A percentile compares a stretch with the other conserved stretches of the same genome.
Conservation (phyloP, 2,888 invertebrate species). For the Pristionchus fissidentatus region DNA sequence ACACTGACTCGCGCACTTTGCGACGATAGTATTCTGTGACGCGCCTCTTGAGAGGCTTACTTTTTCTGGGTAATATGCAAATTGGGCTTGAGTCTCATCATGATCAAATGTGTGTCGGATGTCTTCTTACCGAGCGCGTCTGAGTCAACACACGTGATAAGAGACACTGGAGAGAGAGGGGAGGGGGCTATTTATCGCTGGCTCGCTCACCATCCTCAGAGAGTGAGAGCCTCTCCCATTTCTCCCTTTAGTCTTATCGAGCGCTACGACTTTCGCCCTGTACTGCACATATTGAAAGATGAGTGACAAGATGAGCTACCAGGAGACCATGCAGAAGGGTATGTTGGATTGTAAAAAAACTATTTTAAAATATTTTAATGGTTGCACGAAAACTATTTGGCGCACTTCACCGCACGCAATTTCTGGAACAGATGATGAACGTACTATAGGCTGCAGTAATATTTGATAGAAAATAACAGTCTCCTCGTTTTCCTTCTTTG, state of each 20-base stretch:
- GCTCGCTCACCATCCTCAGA: too few relatives aligned
- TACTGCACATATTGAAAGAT: not conserved
- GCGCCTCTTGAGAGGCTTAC: not conserved
- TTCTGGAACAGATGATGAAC: too few relatives aligned
- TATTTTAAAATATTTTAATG: too few relatives aligned
- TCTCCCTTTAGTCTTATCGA: too few relatives aligned
- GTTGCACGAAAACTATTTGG: too few relatives aligned
- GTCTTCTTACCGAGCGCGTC: not conserved
- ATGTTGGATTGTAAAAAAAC: not conserved
- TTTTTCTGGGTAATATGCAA: too few relatives aligned
- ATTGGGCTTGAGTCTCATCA: not conserved
- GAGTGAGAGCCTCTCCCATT: too few relatives aligned
- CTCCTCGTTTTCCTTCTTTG: too few relatives aligned
- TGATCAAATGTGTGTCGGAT: slow-evolving; percentile 34
- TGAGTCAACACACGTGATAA: not conserved
- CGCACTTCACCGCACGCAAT: too few relatives aligned
- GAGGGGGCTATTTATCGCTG: slow-evolving; percentile 21
- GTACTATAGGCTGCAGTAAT: too few relatives aligned
- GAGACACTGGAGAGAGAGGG: not conserved
- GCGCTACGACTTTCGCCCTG: not conserved
- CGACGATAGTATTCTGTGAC: not conserved
- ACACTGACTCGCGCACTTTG: not conserved
- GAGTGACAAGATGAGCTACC: slow-evolving; percentile 35
- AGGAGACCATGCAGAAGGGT: slow-evolving; percentile 35
- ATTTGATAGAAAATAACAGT: too few relatives aligned